phyloP scores from a whole-genome alignment of 2,797 vertebrate genomes.

The Telmatherina bonti region DNA sequence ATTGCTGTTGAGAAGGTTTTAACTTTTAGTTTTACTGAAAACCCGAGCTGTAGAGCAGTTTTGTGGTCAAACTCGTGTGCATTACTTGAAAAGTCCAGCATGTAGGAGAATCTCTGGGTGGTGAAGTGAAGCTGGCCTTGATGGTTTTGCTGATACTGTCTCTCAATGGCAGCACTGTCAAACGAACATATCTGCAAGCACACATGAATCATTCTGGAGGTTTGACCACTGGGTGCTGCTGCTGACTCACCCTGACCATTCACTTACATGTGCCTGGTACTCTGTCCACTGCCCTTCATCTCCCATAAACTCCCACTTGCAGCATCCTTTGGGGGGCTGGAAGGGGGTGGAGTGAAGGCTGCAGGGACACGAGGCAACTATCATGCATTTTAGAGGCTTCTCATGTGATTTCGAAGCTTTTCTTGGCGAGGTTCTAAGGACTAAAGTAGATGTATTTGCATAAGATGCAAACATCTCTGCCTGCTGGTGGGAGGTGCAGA shows the following conservation, averaged over 20 bases:
- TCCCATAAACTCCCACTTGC: conserved; percentile 77
- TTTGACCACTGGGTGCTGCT: conserved; percentile 17
- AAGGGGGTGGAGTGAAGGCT: conserved; percentile 13
- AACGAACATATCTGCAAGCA: conserved; percentile 61
- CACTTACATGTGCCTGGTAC: conserved; percentile 72
- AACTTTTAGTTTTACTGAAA: not conserved
- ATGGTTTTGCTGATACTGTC: conserved; percentile 64
- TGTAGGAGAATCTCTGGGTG: conserved; percentile 50
- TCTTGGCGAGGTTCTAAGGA: not conserved
- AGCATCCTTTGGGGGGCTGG: not conserved
- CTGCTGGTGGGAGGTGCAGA: not conserved
- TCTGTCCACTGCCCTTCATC: conserved; percentile 72
- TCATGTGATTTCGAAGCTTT: not conserved
- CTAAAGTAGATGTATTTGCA: not conserved
- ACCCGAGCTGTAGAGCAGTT: not conserved
- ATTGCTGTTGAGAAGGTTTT: conserved; percentile 53
- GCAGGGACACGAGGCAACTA: not conserved
- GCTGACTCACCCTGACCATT: not conserved
- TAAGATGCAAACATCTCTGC: not conserved
- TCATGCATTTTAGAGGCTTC: not conserved
- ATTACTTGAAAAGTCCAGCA: conserved; percentile 69
- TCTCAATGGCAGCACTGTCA: conserved; percentile 71
- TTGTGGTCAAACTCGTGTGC: not conserved
- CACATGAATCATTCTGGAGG: not conserved
- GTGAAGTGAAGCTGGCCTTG: conserved; percentile 61